These are phyloP conservation scores for Vidua chalybeata DNA, from an alignment of 2,113 vertebrate genomes.

Conservation along the genomic window DNA sequence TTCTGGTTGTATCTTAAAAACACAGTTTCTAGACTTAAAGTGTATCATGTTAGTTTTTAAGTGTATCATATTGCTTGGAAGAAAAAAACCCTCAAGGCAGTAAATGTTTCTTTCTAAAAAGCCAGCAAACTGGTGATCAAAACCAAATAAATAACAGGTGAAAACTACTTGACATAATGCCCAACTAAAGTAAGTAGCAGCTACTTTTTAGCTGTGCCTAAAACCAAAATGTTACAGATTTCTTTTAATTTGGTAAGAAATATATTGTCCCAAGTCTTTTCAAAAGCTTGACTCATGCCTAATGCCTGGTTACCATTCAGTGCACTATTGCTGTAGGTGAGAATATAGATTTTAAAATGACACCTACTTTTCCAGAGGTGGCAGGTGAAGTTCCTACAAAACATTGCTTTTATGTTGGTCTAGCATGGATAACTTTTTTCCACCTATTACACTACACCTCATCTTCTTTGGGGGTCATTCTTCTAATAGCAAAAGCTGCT, in stretches of 20 bases:
- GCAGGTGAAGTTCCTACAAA: neutral
- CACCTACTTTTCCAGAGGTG: neutral
- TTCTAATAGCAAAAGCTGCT: neutral
- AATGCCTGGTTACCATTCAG: neutral
- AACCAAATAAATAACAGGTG: neutral
- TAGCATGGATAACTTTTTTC: neutral
- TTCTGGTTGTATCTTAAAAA: slow-evolving; percentile 52
- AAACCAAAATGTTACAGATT: neutral
- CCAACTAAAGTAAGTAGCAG: neutral
- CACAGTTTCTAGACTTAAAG: neutral
- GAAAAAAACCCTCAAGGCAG: neutral
- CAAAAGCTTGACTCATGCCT: rapidly evolving
- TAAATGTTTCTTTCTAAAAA: neutral
- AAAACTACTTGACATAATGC: neutral
- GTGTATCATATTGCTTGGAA: neutral
- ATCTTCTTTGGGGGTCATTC: neutral
- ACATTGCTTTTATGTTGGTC: neutral
- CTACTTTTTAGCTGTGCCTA: neutral
- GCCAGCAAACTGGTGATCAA: neutral
- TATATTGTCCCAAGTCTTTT: neutral
- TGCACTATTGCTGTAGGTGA: neutral
- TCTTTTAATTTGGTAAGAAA: neutral
- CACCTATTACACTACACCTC: neutral
- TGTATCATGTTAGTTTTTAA: neutral
- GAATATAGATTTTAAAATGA: neutral